Conservation (phyloP, 2,113 vertebrate species). For the Tauraco erythrolophus region DNA sequence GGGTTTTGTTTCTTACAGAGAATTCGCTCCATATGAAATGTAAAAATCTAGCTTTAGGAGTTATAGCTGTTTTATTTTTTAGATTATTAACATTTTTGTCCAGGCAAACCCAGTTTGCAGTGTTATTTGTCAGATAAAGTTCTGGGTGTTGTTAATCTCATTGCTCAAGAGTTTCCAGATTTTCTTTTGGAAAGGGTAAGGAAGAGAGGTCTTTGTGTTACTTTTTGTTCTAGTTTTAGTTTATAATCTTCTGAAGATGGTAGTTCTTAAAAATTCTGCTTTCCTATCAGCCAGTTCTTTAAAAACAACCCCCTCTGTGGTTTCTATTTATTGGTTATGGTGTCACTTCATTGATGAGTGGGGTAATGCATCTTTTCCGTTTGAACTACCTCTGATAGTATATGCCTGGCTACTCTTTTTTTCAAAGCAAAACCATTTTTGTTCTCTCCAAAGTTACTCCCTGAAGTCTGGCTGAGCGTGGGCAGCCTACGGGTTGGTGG, state of each 20-base stretch:
- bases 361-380: background rate
- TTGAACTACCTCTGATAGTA: background rate
- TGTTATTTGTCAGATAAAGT: rapidly evolving
- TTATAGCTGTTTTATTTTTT: background rate
- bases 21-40: background rate
- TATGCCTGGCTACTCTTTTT: background rate
- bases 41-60: background rate
- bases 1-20: background rate
- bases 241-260: background rate
- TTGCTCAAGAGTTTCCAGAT: background rate
- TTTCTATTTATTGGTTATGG: background rate
- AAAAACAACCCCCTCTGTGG: background rate
- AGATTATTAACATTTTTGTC: rapidly evolving
- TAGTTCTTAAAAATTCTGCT: background rate
- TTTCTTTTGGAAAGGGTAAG: background rate
- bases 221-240: background rate
- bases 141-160: rapidly evolving
- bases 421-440: background rate
- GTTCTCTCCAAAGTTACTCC: background rate
- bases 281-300: background rate
- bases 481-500: rapidly evolving
- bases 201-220: background rate
- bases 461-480: rapidly evolving
- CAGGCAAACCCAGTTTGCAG: background rate
- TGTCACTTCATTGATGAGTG: background rate